phyloP scores from a whole-genome alignment of 2,113 vertebrate species.

The Carettochelys insculpta region DNA sequence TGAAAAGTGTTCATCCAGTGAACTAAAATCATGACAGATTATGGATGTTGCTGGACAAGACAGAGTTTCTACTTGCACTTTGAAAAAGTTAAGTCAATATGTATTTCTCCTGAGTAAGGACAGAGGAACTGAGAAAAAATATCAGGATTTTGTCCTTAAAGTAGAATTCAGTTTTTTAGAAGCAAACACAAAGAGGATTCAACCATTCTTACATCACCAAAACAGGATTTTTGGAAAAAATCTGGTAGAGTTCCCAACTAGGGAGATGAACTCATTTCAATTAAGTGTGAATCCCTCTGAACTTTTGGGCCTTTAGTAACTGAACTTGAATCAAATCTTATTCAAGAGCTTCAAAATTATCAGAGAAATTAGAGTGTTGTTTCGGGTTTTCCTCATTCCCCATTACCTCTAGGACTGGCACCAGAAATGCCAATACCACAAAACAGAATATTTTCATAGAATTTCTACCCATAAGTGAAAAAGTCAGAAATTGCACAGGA shows the following conservation, averaged over 20 bases:
- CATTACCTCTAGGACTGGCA: background rate
- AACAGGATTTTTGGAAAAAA: background rate
- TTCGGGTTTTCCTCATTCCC: background rate
- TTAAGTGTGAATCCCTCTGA: slow-evolving; percentile 4
- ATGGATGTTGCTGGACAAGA: too few relatives aligned
- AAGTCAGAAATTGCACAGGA: background rate
- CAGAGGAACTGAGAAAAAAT: background rate
- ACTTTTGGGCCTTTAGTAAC: background rate
- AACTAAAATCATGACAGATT: too few relatives aligned
- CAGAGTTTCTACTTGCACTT: too few relatives aligned
- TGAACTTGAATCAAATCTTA: background rate
- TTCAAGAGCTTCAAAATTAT: background rate
- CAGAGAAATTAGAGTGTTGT: background rate
- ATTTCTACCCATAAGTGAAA: background rate
- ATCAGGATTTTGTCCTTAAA: background rate
- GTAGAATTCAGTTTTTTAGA: background rate
- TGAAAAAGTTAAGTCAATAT: too few relatives aligned
- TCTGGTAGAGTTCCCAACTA: background rate
- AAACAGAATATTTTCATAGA: background rate
- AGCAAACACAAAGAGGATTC: background rate
- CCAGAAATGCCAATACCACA: background rate
- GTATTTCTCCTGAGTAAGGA: slow-evolving; percentile 34
- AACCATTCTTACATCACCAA: background rate
- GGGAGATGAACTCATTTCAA: background rate
- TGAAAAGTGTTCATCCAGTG: too few relatives aligned